A percentile compares a stretch with the other conserved stretches of the same genome.
Evolutionary conservation across 1,140 invertebrate species (phyloP).

Genomic region (Physella acuta): DNA sequence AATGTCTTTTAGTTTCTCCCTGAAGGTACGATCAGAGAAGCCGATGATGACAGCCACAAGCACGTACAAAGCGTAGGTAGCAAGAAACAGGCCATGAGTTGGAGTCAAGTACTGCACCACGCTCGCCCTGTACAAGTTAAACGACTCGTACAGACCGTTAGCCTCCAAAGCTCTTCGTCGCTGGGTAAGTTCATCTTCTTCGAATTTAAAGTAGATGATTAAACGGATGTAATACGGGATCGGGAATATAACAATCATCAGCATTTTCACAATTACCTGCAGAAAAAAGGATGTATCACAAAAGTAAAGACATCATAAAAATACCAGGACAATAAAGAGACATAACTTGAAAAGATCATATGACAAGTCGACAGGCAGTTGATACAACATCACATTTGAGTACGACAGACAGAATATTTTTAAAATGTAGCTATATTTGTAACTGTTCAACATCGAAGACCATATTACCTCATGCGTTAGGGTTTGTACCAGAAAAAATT

Average conservation of each 20-base stretch:
- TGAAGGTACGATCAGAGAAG: conserved; percentile 37
- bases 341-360: too few species aligned
- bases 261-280: conserved; percentile 36
- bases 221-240: conserved; percentile 51
- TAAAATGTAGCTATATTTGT: too few species aligned
- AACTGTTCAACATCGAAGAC: too few species aligned
- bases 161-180: conserved; percentile 31
- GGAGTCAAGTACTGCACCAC: conserved; percentile 53
- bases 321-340: too few species aligned
- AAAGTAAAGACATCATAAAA: too few species aligned
- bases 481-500: too few species aligned
- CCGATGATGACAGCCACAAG: conserved; percentile 44
- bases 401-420: too few species aligned
- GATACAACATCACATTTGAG: too few species aligned
- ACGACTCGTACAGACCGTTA: conserved; percentile 36
- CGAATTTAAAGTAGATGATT: conserved; percentile 52
- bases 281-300: background rate
- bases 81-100: conserved; percentile 50
- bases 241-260: conserved; percentile 47
- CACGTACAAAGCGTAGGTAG: conserved; percentile 50
- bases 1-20: conserved; percentile 48
- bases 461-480: too few species aligned
- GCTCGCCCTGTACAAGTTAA: conserved; percentile 49
- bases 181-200: conserved; percentile 41
- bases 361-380: too few species aligned